Evolutionary conservation across 2,888 invertebrate genomes (phyloP), one percentile per base, ranked within the genome.

Genomic region (Odontocolon sp.): DNA sequence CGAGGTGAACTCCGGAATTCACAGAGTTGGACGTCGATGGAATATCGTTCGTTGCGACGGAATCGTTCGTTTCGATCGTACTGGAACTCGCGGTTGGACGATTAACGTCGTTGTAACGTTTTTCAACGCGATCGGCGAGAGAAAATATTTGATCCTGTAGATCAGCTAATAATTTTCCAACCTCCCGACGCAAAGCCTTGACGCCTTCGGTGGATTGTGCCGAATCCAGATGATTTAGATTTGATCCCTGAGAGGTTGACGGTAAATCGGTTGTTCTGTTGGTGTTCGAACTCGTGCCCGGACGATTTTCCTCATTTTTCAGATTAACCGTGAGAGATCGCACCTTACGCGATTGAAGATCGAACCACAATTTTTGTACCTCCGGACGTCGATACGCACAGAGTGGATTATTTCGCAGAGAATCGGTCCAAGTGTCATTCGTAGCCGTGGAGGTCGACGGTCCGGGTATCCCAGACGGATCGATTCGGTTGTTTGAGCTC

Each of bases 141-240:
- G n/a, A n/a, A n/a, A n/a, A n/a, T 79, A 94, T 92, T 67, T 93
- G 93, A 42, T 93, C 88, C 16, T 93, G 92, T 75, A 94, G 90
- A 83, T 93, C 93, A 75, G 93, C 93, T 92, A 94, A 93, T 92
- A 94, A 3, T 23, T 52, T 36, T 31, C 31, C 26, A 3, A 14
- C 8, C 14, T 42, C 42, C 1, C 16, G 14, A 3, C 14, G 42
- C 1, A 11, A 11, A 50, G 11, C 6, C 0, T n/a, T 50, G 0
- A 3, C n/a, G 23, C 4, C 14, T 2, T 50, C 47, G 47, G 1
- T 28, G 2, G 28, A 26, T 14, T 50, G 11, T 5, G 18, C 8
- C 8, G 8, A 6, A 0, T 14, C 11, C 1, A 11, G 2, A 1
- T 2, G n/a, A n/a, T n/a, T n/a, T n/a, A n/a, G n/a, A n/a, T n/a